Evolutionary conservation across 2,797 vertebrate species (phyloP), one percentile per base, ranked within the genome.

Genomic region (Ficedula albicollis): DNA sequence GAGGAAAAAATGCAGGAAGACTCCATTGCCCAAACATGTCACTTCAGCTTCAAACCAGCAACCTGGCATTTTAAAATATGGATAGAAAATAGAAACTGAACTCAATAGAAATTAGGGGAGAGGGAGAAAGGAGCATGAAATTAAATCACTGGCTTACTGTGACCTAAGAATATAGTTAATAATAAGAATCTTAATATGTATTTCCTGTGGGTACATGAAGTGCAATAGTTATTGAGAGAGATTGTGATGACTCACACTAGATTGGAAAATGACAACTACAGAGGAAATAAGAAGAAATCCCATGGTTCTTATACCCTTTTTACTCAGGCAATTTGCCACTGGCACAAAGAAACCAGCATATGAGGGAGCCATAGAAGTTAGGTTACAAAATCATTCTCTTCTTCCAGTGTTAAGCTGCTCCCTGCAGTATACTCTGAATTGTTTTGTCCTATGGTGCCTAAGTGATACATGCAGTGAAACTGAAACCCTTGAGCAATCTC

Each of bases 141-240:
- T 84, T 72, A 93, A 93, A 91, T 76, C 44, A 81, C 13, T 84
- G 18, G 34, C 34, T 87, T 93, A 44, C n/a, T 0, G 1, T 29
- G 52, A 72, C 30, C 21, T 52, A 43, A 93, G 30, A 92, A 84
- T 77, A 81, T 44, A 67, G 62, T 92, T 95, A 80, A 94, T 95
- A 86, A 94, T 84, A 87, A 56, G 3, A 1, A 20, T 46, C 26
- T 87, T 93, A 87, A 79, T 86, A 77, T 72, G 30, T n/a, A 46
- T 93, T 82, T 86, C 84, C 75, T 66, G 38, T 26, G n/a, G 66
- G 38, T 54, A 73, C 73, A 52, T 41, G 66, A 86, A 89, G 39
- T 41, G 68, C 44, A 66, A 22, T 41, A 58, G 11, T 59, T 93
- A 34, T 41, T 79, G 59, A 94, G 44, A 89, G 43, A 79, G 30